These are phyloP conservation scores for Ectobius pallidus DNA, from an alignment of 2,888 invertebrate genomes.

Conservation along the genomic window DNA sequence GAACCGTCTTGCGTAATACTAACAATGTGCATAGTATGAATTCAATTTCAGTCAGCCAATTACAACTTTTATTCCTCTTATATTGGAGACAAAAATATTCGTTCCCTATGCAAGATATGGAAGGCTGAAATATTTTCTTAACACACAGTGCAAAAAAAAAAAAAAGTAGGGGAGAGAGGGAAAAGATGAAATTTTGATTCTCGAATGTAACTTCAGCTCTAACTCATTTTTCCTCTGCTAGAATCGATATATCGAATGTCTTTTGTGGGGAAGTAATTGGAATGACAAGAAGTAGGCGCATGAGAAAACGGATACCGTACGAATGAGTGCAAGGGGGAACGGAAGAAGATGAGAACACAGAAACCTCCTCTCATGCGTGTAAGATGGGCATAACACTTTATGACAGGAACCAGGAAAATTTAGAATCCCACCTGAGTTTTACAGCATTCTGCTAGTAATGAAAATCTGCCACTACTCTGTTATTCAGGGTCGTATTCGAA, in stretches of 20 bases:
- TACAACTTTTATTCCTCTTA: neutral
- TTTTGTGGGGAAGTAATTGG: constrained; percentile 42
- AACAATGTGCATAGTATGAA: no score
- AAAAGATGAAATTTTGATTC: constrained; percentile 13
- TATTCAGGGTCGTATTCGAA: no score
- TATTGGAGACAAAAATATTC: neutral
- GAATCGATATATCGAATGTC: constrained; percentile 40
- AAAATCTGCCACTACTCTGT: no score
- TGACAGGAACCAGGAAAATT: no score
- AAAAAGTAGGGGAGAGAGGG: no score
- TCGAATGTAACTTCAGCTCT: constrained; percentile 6
- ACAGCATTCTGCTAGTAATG: no score
- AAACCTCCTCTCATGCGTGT: no score
- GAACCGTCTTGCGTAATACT: no score
- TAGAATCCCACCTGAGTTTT: no score
- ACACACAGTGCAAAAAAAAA: neutral
- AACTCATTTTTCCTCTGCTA: constrained; percentile 16
- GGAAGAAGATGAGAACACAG: neutral
- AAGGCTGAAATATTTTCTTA: constrained; percentile 4
- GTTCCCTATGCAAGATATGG: neutral
- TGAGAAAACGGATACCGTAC: constrained; percentile 22
- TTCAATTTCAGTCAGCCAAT: neutral
- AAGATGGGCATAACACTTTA: no score
- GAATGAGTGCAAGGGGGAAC: neutral
- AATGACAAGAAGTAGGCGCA: constrained; percentile 37